Evolutionary conservation across 2,113 vertebrate species (phyloP), one percentile per base, ranked within the genome.

Genomic region (Conger conger): DNA sequence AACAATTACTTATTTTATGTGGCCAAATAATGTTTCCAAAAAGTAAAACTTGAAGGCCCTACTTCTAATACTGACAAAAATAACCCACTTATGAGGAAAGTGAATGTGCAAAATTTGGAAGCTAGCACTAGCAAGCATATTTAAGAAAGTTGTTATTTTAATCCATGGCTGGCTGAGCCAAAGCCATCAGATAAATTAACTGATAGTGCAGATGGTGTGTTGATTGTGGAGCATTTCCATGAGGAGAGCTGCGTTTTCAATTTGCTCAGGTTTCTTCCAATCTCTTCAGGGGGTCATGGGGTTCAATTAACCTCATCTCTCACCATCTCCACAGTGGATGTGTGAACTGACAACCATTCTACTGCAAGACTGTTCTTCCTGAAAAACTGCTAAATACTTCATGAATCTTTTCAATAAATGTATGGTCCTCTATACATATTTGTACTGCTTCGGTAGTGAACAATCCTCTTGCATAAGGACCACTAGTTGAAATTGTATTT

Each of bases 201-300:
- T 57, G 85, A 82, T 79, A 81, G 76, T 27, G 40, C 40, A 68
- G 85, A 82, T 42, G 17, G 57, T 73, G 82, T 85, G 84, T 83
- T 20, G 80, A 84, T 40, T 57, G n/a, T 11, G n/a, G 77, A 54
- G 83, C 82, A 77, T 87, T 84, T 82, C 81, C 42, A 86, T 80
- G 83, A 60, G 17, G 88, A 54, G 87, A 76, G 86, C 60, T 68
- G 60, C 3, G 27, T n/a, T 68, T 20, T 6, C 76, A 57, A 53
- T 40, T 84, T 83, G 27, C 91, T 93, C 91, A 42, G 86, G 90
- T 93, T 92, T 92, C 91, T 86, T 42, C 40, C 54, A 57, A 16
- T 11, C 57, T 13, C 18, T 23, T 42, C 16, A 20, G 54, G 15
- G 18, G 54, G 54, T 3, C 54, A 57, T 16, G 16, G 18, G 54